These are phyloP conservation scores for Opisthocomus hoazin DNA, from an alignment of 2,113 vertebrate genomes.

Conservation along the genomic window DNA sequence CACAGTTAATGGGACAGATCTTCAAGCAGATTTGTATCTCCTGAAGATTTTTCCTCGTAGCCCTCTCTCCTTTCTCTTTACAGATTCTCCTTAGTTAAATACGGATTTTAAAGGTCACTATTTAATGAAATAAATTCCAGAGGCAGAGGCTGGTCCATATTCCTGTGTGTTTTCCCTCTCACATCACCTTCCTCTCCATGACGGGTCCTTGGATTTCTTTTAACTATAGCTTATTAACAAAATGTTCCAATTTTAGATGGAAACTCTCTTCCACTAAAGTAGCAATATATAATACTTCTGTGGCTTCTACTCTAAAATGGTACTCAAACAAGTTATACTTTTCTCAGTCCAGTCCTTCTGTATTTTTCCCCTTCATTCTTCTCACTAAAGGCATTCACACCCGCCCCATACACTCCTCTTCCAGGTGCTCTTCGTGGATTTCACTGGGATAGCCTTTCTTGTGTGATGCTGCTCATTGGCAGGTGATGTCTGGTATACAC, in stretches of 20 bases:
- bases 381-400: not conserved
- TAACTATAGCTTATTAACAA: not conserved
- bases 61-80: not conserved
- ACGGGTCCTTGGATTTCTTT: not conserved
- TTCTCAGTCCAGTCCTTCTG: not conserved
- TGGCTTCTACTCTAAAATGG: not conserved
- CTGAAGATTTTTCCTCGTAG: not conserved
- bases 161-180: not conserved
- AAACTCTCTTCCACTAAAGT: not conserved
- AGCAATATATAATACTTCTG: not conserved
- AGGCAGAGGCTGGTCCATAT: fast-evolving
- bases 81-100: not conserved
- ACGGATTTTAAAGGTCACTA: not conserved
- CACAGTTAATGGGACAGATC: not conserved
- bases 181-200: not conserved
- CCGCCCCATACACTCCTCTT: not conserved
- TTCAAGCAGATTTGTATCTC: not conserved
- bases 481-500: not conserved
- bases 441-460: not conserved
- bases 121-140: not conserved
- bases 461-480: not conserved
- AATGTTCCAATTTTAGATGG: not conserved
- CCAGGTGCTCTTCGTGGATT: not conserved
- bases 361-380: not conserved
- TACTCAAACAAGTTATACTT: not conserved